These are phyloP conservation scores for Diarsia mendica DNA, from an alignment of 2,888 invertebrate genomes.

Conservation along the genomic window DNA sequence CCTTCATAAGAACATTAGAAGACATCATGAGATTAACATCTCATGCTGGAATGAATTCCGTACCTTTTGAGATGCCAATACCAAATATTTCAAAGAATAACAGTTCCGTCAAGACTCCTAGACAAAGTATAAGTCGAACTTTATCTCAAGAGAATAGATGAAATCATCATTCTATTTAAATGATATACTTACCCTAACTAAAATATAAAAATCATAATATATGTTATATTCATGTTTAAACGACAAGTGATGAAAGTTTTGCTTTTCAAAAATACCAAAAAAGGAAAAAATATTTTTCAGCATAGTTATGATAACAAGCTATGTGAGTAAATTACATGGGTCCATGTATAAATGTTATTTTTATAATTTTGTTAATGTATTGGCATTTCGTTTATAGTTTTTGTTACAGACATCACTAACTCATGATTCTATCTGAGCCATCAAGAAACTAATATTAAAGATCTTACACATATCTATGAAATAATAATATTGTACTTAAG, in stretches of 20 bases:
- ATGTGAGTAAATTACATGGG: background rate
- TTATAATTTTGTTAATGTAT: conserved; percentile 11
- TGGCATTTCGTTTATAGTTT: background rate
- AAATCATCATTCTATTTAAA: conserved; percentile 62
- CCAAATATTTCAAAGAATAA: conserved; percentile 77
- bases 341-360: conserved; percentile 7
- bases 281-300: background rate
- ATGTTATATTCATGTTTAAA: conserved; percentile 43
- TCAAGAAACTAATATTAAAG: conserved; percentile 1
- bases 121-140: conserved; percentile 81
- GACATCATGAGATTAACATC: conserved; percentile 93
- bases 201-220: conserved; percentile 44
- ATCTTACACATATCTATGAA: conserved; percentile 33
- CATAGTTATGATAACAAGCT: background rate
- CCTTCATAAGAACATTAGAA: conserved; percentile 95
- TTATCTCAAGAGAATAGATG: conserved; percentile 88
- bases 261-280: conserved; percentile 28
- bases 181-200: conserved; percentile 6
- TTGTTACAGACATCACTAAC: background rate
- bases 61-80: conserved; percentile 81
- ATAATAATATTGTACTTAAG: conserved; percentile 33
- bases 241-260: conserved; percentile 31
- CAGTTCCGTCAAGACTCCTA: conserved; percentile 74
- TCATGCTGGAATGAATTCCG: conserved; percentile 68
- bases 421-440: background rate